These are phyloP conservation scores for Papilio elwesi DNA, from an alignment of 2,888 invertebrate genomes.

Conservation along the genomic window DNA sequence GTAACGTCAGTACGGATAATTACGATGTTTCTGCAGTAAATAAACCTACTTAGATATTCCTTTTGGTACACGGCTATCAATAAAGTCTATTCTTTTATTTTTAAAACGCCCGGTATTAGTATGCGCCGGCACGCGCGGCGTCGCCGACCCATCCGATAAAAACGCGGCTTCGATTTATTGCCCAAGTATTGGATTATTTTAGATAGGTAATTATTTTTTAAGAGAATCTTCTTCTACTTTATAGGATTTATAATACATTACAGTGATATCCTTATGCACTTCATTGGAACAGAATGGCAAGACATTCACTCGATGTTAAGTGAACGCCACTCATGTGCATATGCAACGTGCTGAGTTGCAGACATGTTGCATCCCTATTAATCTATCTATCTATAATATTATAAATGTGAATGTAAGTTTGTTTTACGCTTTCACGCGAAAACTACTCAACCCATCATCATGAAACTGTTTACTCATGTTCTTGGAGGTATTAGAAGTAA, in stretches of 20 bases:
- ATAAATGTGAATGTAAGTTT: no score
- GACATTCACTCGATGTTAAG: no score
- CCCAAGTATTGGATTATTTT: slow-evolving; percentile 33
- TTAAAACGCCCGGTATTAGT: slow-evolving; percentile 16
- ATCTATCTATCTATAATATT: no score
- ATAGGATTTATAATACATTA: background rate
- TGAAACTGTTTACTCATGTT: no score
- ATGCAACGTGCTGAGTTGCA: no score
- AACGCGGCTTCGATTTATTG: slow-evolving; percentile 30
- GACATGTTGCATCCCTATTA: no score
- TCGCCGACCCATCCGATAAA: slow-evolving; percentile 22
- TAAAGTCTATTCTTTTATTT: slow-evolving; percentile 24
- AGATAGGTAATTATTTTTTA: slow-evolving; percentile 32
- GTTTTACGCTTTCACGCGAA: no score
- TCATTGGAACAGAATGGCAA: no score
- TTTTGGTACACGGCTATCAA: slow-evolving; percentile 19
- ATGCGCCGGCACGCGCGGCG: slow-evolving; percentile 23
- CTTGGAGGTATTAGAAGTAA: no score
- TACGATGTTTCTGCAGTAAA: slow-evolving; percentile 9
- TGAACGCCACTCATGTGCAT: no score
- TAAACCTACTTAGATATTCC: slow-evolving; percentile 24
- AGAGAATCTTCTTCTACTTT: background rate
- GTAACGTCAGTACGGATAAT: background rate
- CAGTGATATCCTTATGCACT: background rate
- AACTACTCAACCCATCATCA: no score